These are phyloP conservation scores for Dendrocincla tyrannina DNA, from an alignment of 2,797 vertebrate species.

Conservation along the genomic window DNA sequence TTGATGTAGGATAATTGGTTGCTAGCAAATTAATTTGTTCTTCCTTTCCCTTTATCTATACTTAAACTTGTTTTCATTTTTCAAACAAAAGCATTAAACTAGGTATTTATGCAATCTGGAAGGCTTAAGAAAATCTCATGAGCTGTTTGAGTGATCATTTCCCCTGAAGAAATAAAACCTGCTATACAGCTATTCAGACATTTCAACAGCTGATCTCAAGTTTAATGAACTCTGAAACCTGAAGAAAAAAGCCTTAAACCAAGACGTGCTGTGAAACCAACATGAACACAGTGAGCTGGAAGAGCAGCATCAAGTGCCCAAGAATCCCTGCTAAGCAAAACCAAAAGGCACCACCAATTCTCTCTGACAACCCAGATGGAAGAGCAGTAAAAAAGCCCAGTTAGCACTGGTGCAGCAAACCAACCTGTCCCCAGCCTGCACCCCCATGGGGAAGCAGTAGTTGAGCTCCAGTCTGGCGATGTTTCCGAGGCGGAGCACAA, in stretches of 20 bases:
- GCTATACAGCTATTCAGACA: background rate
- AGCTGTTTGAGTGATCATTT: background rate
- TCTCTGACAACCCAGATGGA: background rate
- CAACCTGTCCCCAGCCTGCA: slow-evolving; percentile 93
- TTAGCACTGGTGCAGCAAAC: background rate
- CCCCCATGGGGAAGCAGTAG: slow-evolving; percentile 98
- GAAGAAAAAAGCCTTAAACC: background rate
- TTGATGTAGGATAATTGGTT: background rate
- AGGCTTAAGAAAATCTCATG: background rate
- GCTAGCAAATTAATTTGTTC: background rate
- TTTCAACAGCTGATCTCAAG: background rate
- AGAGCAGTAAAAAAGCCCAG: background rate
- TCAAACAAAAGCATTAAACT: background rate
- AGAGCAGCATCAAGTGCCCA: background rate
- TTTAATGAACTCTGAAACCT: background rate
- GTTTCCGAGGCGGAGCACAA: slow-evolving; percentile 93
- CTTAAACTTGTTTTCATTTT: background rate
- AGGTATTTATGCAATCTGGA: background rate
- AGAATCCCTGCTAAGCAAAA: background rate
- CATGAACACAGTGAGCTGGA: rapidly evolving
- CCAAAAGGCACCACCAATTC: background rate
- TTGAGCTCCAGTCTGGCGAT: slow-evolving; percentile 95
- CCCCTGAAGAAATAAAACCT: background rate
- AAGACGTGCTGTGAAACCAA: background rate
- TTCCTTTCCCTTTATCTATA: background rate